Percentiles rank a stretch among this genome's conserved stretches.
phyloP scores from a whole-genome alignment of 2,797 vertebrate genomes.

The Echiichthys vipera region DNA sequence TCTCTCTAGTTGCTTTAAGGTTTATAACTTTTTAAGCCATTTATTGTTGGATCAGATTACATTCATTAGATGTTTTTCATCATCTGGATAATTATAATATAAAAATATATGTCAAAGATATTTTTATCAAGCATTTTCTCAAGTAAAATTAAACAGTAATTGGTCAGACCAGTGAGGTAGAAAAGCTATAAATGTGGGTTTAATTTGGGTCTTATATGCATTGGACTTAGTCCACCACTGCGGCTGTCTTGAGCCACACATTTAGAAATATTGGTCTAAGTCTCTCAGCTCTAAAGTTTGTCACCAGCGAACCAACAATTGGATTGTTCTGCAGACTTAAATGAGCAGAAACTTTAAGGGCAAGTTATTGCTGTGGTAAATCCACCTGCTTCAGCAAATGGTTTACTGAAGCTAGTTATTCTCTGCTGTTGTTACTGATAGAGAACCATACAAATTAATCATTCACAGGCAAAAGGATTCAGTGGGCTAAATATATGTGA shows the following conservation, averaged over 20 bases:
- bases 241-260: slow-evolving; percentile 34
- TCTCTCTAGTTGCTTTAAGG: neutral
- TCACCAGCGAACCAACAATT: slow-evolving; percentile 60
- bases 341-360: slow-evolving; percentile 69
- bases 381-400: slow-evolving; percentile 63
- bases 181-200: slow-evolving; percentile 30
- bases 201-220: slow-evolving; percentile 46
- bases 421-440: slow-evolving; percentile 57
- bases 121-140: slow-evolving; percentile 2
- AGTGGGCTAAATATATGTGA: slow-evolving; percentile 38
- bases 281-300: slow-evolving; percentile 46
- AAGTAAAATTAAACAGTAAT: slow-evolving; percentile 14
- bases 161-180: slow-evolving; percentile 19
- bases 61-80: neutral
- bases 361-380: slow-evolving; percentile 63
- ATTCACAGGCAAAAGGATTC: slow-evolving; percentile 49
- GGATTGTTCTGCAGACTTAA: slow-evolving; percentile 68
- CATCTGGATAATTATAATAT: neutral
- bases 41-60: neutral
- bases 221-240: slow-evolving; percentile 51
- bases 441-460: slow-evolving; percentile 62
- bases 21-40: neutral
- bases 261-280: slow-evolving; percentile 59
- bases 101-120: neutral
- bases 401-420: slow-evolving; percentile 42